phyloP scores from a whole-genome alignment of 1,140 invertebrate species.

The Drosophila orena region DNA sequence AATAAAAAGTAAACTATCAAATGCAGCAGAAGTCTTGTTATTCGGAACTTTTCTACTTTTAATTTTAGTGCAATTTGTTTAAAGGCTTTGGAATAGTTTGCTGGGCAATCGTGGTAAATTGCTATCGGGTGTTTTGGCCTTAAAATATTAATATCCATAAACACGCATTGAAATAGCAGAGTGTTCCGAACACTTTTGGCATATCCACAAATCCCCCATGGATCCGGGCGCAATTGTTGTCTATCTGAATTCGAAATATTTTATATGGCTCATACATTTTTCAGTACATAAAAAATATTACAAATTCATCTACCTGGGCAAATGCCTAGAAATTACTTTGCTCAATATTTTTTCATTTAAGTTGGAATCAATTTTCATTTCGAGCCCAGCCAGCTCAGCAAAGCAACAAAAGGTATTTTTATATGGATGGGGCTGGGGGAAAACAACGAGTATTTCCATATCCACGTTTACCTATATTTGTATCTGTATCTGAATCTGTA shows the following conservation, averaged over 20 bases:
- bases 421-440: neutral
- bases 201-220: constrained; percentile 22
- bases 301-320: constrained; percentile 34
- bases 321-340: constrained; percentile 55
- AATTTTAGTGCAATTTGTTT: neutral
- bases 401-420: constrained; percentile 9
- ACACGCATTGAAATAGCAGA: constrained; percentile 33
- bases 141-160: constrained; percentile 45
- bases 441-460: constrained; percentile 43
- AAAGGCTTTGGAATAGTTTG: neutral
- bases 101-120: neutral
- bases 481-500: constrained; percentile 7
- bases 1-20: constrained; percentile 72
- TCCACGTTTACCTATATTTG: constrained; percentile 15
- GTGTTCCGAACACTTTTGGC: constrained; percentile 23
- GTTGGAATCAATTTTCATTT: constrained; percentile 75
- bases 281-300: constrained; percentile 41
- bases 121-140: neutral
- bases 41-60: neutral
- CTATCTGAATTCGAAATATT: constrained; percentile 35
- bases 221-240: constrained; percentile 12
- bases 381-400: constrained; percentile 22
- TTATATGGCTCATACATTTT: constrained; percentile 28
- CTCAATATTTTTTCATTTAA: constrained; percentile 70
- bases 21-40: constrained; percentile 25